These are phyloP conservation scores for Malurus leucopterus DNA, from an alignment of 2,797 vertebrate species.

Conservation along the genomic window DNA sequence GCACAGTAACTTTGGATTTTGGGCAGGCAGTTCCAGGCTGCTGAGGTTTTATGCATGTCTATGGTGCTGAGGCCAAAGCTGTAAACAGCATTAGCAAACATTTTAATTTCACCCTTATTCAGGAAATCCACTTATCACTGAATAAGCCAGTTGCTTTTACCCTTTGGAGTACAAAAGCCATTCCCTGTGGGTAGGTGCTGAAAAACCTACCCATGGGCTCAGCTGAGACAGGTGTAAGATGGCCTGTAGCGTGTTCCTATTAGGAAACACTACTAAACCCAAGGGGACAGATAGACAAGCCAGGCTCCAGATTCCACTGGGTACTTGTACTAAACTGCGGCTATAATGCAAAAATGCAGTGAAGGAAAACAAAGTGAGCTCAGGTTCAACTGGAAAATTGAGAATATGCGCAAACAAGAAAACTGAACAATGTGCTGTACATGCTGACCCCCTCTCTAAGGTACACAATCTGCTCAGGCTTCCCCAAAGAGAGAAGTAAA, in stretches of 20 bases:
- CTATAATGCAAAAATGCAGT: background rate
- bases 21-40: background rate
- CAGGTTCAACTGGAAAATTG: background rate
- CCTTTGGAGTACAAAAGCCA: background rate
- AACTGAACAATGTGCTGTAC: background rate
- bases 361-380: background rate
- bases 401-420: background rate
- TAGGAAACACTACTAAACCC: background rate
- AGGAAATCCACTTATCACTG: background rate
- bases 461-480: background rate
- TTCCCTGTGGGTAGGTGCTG: background rate
- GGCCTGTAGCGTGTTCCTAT: rapidly evolving
- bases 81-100: background rate
- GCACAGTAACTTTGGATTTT: background rate
- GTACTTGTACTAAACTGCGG: background rate
- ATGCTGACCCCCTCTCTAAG: rapidly evolving
- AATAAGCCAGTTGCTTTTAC: background rate
- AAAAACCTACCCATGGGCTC: background rate
- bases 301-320: background rate
- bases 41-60: background rate
- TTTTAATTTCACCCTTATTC: background rate
- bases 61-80: background rate
- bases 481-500: background rate
- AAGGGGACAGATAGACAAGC: background rate
- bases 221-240: background rate